Evolutionary conservation across 2,888 invertebrate genomes (phyloP), one percentile per base, ranked within the genome.

Genomic region (Drosophila vallismaia): DNA sequence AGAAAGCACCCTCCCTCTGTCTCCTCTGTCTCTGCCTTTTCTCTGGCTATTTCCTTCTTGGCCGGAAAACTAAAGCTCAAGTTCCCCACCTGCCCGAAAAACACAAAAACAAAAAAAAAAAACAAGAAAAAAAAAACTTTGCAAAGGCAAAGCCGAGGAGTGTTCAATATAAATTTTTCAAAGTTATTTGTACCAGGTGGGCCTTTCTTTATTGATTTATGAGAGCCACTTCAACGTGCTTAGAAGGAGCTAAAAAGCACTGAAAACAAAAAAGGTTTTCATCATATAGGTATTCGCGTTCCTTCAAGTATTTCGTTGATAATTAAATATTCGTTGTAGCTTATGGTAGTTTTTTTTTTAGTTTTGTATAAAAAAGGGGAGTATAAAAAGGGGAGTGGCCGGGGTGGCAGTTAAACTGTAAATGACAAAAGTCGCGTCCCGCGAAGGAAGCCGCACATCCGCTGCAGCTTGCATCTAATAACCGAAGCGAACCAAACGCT

Each of bases 401-500:
- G 49, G 45, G 45, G 10, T 24, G 12, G 29, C 40, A 52, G 57
- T 38, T 52, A 77, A 80, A 85, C 86, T 79, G 80, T 86, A 88
- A 87, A 83, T 83, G 82, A 83, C 84, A 88, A 87, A 87, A 79
- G 57, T 54, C 54, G 45, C 44, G 24, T 9, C 14, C n/a, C 7
- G 46, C 12, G 70, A 57, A 87, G 82, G 86, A 88, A 83, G 88
- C 82, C 67, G 49, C 58, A 88, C 82, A 87, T 83, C 82, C 82
- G 82, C 80, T 86, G 82, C 71, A 74, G 75, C 75, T 79, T 86
- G 88, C 82, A 87, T 86, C 86, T 82, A 82, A 82, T 82, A 82
- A 82, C 88, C 79, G 64, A 54, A 79, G 46, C 68, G 69, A 69
- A 50, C 9, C 14, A 19, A 31, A 29, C 6, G 14, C 28, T n/a